Percentiles rank a stretch among this genome's conserved stretches.
Conservation (phyloP, 37 sponge, comb jelly and placozoan genomes). For the Mnemiopsis leidyi region DNA sequence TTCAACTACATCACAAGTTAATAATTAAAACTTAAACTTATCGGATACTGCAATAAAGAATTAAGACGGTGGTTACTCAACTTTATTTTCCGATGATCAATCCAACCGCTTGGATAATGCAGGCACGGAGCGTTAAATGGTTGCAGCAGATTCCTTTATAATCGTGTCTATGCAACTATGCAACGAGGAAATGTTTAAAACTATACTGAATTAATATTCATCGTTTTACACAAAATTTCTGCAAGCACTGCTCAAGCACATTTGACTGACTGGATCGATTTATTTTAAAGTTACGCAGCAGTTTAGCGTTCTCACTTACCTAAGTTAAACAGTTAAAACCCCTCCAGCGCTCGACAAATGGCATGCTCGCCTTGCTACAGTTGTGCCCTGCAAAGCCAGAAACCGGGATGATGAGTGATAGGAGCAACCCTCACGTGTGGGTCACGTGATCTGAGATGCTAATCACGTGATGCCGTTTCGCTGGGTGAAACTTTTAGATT, state of each 20-base stretch:
- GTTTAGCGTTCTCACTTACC: neutral
- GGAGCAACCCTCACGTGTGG: neutral
- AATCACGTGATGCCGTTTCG: neutral
- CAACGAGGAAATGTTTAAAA: neutral
- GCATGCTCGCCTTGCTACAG: neutral
- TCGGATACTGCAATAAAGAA: no score
- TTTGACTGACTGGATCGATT: neutral
- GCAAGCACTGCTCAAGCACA: conserved; percentile 11
- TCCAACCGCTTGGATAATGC: no score
- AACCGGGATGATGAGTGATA: neutral
- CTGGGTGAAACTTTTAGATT: neutral
- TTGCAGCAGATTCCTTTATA: no score
- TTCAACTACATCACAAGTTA: no score
- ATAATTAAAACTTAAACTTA: no score
- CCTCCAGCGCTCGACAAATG: neutral
- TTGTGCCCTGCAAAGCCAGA: neutral
- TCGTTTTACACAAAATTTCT: neutral
- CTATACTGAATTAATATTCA: conserved; percentile 58
- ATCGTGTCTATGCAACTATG: neutral
- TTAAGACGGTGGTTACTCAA: no score
- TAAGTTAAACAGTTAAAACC: neutral
- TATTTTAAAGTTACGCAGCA: neutral
- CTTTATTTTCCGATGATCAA: no score
- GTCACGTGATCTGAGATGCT: neutral
- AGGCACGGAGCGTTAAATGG: no score